A percentile compares a stretch with the other conserved stretches of the same genome.
These are phyloP conservation scores for Netelia melanura DNA, from an alignment of 2,888 invertebrate species.

Conservation along the genomic window DNA sequence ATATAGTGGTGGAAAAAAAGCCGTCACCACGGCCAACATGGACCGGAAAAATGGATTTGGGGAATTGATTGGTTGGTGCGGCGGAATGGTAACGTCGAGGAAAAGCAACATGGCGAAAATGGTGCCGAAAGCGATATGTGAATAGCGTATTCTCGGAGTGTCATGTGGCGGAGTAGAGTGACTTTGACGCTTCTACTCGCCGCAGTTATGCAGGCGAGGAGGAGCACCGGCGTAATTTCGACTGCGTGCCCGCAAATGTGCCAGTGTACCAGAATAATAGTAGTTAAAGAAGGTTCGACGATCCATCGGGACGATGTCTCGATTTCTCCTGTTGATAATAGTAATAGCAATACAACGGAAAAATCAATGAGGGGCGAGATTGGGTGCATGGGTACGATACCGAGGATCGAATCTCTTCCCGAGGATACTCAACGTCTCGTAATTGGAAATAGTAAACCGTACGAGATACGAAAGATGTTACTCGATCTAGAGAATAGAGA, in stretches of 20 bases:
- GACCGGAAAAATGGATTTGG: background rate
- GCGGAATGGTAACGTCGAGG: background rate
- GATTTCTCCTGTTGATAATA: background rate
- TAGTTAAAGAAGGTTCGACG: background rate
- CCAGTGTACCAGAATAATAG: slow-evolving; percentile 70
- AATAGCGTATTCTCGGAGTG: slow-evolving; percentile 49
- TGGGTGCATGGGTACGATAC: slow-evolving; percentile 63
- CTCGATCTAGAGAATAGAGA: slow-evolving; percentile 65
- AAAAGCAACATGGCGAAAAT: slow-evolving; percentile 60
- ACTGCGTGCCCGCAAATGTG: slow-evolving; percentile 81
- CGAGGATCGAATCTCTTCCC: slow-evolving; percentile 61
- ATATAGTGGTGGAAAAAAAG: too few species aligned
- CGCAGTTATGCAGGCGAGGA: slow-evolving; percentile 81
- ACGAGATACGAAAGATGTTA: slow-evolving; percentile 72
- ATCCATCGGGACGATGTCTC: background rate
- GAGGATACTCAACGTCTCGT: slow-evolving; percentile 70
- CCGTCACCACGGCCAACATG: too few species aligned
- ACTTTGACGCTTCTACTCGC: slow-evolving; percentile 80
- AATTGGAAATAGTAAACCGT: slow-evolving; percentile 68
- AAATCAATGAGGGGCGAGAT: slow-evolving; percentile 66
- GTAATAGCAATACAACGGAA: background rate
- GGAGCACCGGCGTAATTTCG: slow-evolving; percentile 59
- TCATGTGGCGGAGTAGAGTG: slow-evolving; percentile 78
- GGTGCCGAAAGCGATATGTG: slow-evolving; percentile 53
- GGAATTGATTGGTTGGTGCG: background rate